Evolutionary conservation across 2,888 invertebrate genomes (phyloP), one percentile per base, ranked within the genome.

Genomic region (Spicauda simplicius): DNA sequence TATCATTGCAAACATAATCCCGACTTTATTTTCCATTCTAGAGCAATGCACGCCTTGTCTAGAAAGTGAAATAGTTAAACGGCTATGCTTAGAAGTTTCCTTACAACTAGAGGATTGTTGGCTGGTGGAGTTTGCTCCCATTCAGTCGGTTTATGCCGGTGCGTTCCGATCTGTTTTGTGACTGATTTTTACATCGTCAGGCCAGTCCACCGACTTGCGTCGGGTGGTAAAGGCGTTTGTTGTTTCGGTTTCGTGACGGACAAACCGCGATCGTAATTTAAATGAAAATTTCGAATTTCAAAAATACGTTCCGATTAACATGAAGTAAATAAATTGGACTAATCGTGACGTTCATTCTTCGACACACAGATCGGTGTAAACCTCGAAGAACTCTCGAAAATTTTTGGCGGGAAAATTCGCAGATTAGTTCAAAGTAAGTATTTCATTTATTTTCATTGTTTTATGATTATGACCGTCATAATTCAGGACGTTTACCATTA

Each of bases 141-240:
- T 83, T 88, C 74, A 80, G 90, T 86, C 82, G 90, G 90, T 77
- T 89, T 82, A 86, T 82, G 82, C 88, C 84, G 83, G 90, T 86
- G 82, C 85, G 84, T 84, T 86, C 81, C 85, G 80, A 85, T 85
- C 84, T 81, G 76, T 48, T 80, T 84, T 85, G 83, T 82, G 80
- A 25, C 25, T 81, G 80, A 80, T 79, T 85, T 83, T 79, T 80
- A 57, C 61, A 68, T 67, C 63, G 64, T 63, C 76, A 79, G 76
- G 76, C 74, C 88, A 90, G 90, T 91, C 73, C 71, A 73, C 72
- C 75, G 75, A 72, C 74, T 74, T 71, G 72, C 76, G 75, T 73
- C 73, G 73, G 73, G 66, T 71, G 70, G 74, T 70, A 71, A 74
- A 69, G 55, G 75, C 73, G 77, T 73, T 76, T 66, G 70, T 67